These are phyloP conservation scores for Condylostylus longicornis DNA, from an alignment of 1,140 invertebrate genomes.

Conservation along the genomic window DNA sequence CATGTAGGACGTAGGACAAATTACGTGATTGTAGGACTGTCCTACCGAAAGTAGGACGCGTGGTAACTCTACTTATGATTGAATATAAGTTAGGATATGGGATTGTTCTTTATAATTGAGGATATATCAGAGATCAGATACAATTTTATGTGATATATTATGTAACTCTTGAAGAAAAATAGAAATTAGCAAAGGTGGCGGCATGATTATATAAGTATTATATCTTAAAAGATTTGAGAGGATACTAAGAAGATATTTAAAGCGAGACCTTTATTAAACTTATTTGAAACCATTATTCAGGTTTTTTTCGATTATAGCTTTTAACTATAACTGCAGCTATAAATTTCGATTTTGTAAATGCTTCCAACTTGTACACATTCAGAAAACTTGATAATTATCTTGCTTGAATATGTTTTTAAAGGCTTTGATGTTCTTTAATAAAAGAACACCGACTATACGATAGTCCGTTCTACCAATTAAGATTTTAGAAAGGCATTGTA, in stretches of 20 bases:
- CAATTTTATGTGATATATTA: too few relatives aligned
- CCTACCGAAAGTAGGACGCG: too few relatives aligned
- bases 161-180: too few relatives aligned
- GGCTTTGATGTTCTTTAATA: conserved; percentile 90
- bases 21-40: too few relatives aligned
- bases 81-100: too few relatives aligned
- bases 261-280: conserved; percentile 73
- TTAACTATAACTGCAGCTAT: conserved; percentile 76
- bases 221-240: conserved; percentile 56
- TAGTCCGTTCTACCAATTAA: conserved; percentile 89
- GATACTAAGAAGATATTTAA: conserved; percentile 70
- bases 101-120: too few relatives aligned
- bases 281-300: conserved; percentile 88
- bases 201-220: conserved; percentile 59
- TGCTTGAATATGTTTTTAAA: conserved; percentile 97
- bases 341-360: conserved; percentile 87
- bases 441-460: conserved; percentile 91
- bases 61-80: too few relatives aligned
- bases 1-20: too few relatives aligned
- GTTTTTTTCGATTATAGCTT: conserved; percentile 96
- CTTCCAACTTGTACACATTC: conserved; percentile 96
- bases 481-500: conserved; percentile 95
- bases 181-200: conserved; percentile 98
- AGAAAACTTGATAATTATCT: conserved; percentile 93
- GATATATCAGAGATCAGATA: too few relatives aligned